Base-by-base conservation (phyloP, 2,797 vertebrate genomes). In the Pangasius krempfi region DNA sequence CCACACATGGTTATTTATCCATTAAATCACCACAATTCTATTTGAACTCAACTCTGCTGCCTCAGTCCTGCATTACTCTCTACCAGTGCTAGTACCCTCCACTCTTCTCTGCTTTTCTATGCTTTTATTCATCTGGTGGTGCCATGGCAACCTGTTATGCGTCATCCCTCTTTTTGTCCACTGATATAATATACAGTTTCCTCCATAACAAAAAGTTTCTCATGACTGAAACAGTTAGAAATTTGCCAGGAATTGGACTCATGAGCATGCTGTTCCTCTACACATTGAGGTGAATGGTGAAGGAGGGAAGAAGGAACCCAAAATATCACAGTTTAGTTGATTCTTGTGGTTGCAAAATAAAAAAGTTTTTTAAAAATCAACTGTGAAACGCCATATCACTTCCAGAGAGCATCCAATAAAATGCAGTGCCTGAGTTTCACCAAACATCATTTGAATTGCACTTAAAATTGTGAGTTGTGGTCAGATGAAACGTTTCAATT, bases 1-100 rank as follows among this genome's bases (percentile, higher is more conserved):
- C 50, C 37, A 3, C 37, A 37, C 64, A 52, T 12, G 25, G 76
- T 87, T 68, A 70, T 81, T 82, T 82, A 44, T 70, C 37, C 78
- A 72, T 70, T 70, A 82, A 83, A 83, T 44, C 25, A 72, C 64
- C 78, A 72, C n/a, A 73, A 47, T 82, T 58, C 62, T 56, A 68
- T 87, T 58, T 60, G 18, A 44, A 56, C 14, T 30, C 75, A 52
- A 12, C 25, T 66, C 60, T 27, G 33, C 12, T 78, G 44, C 44
- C 9, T 66, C 25, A 66, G 82, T 50, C 44, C 25, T 79, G 50
- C 76, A 54, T 52, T 78, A n/a, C 14, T 30, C n/a, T 54, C 25
- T 79, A 30, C 27, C 47, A 78, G 13, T 52, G 27, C 13, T 81
- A 13, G 18, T 58, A 37, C 18, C 7, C 0, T 37, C 30, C 18